Percentiles rank a stretch among this genome's conserved stretches.
These are phyloP conservation scores for Atherinomorus stipes DNA, from an alignment of 2,113 vertebrate genomes.

Conservation along the genomic window DNA sequence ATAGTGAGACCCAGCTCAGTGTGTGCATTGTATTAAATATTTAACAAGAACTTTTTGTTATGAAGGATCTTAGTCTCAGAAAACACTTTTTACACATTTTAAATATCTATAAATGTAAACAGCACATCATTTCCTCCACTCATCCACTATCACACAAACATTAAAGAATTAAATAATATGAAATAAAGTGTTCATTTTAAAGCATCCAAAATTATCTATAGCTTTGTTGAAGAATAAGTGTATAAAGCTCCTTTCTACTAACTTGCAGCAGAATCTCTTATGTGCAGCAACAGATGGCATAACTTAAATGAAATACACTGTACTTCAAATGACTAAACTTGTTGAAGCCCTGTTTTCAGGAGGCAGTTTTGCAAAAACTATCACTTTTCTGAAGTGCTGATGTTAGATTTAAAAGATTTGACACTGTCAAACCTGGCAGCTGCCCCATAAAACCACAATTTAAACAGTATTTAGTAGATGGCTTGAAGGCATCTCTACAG, in stretches of 20 bases:
- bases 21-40: not conserved
- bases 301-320: conserved; percentile 34
- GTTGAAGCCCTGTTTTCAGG: conserved; percentile 25
- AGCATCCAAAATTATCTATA: too few relatives aligned
- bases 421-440: conserved; percentile 41
- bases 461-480: conserved; percentile 22
- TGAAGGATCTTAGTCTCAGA: not conserved
- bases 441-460: conserved; percentile 51
- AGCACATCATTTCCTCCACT: too few relatives aligned
- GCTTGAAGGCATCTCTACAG: conserved; percentile 33
- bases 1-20: conserved; percentile 23
- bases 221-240: conserved; percentile 12
- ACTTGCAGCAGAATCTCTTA: conserved; percentile 32
- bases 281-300: conserved; percentile 49
- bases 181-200: too few relatives aligned
- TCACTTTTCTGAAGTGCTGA: conserved; percentile 14
- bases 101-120: not conserved
- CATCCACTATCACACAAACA: too few relatives aligned
- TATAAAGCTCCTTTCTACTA: conserved; percentile 21
- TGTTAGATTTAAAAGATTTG: conserved; percentile 26
- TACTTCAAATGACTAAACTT: conserved; percentile 34
- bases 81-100: not conserved
- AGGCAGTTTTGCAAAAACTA: conserved; percentile 22
- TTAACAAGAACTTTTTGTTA: not conserved
- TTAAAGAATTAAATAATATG: too few relatives aligned